These are phyloP conservation scores for Pituophis catenifer DNA, from an alignment of 2,113 vertebrate species.

Conservation along the genomic window DNA sequence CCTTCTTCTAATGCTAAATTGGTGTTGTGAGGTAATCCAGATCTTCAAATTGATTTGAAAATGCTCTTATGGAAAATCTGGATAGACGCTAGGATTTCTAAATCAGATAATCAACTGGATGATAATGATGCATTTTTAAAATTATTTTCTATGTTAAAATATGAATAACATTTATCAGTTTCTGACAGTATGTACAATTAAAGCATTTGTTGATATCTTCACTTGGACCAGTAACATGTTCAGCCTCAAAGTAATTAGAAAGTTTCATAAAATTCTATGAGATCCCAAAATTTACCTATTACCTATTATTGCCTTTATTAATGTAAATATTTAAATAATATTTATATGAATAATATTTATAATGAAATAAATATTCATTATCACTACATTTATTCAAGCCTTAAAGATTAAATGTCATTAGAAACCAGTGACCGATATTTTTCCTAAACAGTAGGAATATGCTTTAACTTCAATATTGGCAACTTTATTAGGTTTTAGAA, in stretches of 20 bases:
- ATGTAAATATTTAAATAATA: not conserved
- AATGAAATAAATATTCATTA: not conserved
- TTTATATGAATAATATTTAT: no score
- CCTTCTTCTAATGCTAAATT: not conserved
- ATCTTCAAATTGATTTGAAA: not conserved
- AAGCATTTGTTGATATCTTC: not conserved
- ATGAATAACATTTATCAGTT: not conserved
- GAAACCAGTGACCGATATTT: not conserved
- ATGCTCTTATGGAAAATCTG: not conserved
- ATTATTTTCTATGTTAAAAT: not conserved
- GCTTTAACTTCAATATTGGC: not conserved
- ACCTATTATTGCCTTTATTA: not conserved
- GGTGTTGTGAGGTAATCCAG: not conserved
- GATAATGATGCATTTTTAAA: not conserved
- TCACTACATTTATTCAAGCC: not conserved
- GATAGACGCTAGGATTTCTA: not conserved
- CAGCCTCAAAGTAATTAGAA: not conserved
- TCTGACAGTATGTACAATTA: not conserved
- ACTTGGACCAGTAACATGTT: not conserved
- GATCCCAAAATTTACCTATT: not conserved
- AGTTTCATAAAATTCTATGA: not conserved
- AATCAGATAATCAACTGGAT: not conserved
- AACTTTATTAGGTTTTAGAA: not conserved
- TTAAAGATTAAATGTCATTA: not conserved
- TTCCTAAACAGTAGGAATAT: not conserved